A percentile compares a stretch with the other conserved stretches of the same genome.
Conservation (phyloP, 2,888 invertebrate genomes). For the Allolobophora icterica region DNA sequence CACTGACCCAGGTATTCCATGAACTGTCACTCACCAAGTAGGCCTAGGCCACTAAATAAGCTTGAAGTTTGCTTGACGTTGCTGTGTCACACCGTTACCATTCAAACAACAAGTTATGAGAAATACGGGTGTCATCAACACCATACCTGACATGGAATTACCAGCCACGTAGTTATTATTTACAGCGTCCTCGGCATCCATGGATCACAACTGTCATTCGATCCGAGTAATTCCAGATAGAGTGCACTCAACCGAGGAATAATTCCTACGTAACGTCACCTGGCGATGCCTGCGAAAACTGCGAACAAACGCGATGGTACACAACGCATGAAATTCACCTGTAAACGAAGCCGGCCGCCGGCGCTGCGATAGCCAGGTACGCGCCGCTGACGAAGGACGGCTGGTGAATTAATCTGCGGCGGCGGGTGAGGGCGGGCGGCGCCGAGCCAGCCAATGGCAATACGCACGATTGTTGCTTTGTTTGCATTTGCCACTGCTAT, state of each 20-base stretch:
- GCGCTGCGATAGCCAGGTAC: no score
- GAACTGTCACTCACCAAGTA: background rate
- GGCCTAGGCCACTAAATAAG: background rate
- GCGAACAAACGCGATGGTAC: background rate
- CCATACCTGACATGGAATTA: background rate
- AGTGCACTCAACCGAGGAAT: background rate
- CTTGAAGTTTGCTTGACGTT: background rate
- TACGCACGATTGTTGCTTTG: background rate
- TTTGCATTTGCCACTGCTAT: background rate
- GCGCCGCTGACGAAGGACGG: background rate
- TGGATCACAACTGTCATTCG: background rate
- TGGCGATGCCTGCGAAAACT: background rate
- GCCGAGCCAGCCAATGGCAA: background rate
- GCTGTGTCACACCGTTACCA: background rate
- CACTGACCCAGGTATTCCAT: no score
- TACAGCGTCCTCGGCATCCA: background rate
- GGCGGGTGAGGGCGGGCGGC: background rate
- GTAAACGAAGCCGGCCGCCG: background rate
- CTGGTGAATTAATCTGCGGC: background rate
- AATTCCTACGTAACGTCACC: background rate
- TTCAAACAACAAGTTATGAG: background rate
- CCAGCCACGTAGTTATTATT: conserved; percentile 14
- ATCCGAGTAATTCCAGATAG: conserved; percentile 9
- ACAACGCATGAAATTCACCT: background rate
- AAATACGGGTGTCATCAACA: background rate